phyloP scores from a whole-genome alignment of 2,888 invertebrate genomes.

The Drosophila borborema region DNA sequence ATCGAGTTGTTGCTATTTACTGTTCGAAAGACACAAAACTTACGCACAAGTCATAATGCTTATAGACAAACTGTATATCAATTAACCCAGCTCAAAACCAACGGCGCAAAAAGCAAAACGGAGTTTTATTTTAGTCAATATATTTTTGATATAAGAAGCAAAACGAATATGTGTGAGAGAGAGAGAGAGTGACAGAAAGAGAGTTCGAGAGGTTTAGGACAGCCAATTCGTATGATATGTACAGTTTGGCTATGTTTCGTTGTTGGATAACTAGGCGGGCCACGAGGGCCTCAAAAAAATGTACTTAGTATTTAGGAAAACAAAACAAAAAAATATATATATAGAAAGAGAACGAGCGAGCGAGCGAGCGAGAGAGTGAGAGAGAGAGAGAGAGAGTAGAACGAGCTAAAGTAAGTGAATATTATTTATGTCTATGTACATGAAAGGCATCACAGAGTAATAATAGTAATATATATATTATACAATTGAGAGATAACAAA shows the following conservation, averaged over 20 bases:
- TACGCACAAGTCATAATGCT: constrained; percentile 20
- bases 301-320: constrained; percentile 29
- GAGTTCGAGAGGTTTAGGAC: constrained; percentile 18
- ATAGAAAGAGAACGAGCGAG: constrained; percentile 8
- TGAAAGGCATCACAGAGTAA: constrained; percentile 63
- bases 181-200: constrained; percentile 17
- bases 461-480: constrained; percentile 49
- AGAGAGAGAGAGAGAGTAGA: constrained; percentile 26
- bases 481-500: constrained; percentile 49
- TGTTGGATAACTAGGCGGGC: constrained; percentile 33
- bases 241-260: constrained; percentile 42
- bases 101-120: constrained; percentile 76
- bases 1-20: constrained; percentile 15
- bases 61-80: constrained; percentile 21
- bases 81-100: constrained; percentile 83
- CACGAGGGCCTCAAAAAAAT: constrained; percentile 28
- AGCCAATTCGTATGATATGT: constrained; percentile 42
- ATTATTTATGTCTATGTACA: constrained; percentile 62
- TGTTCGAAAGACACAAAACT: constrained; percentile 45
- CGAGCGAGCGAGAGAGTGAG: constrained; percentile 12
- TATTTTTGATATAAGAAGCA: constrained; percentile 18
- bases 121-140: constrained; percentile 13
- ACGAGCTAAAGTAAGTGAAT: constrained; percentile 40
- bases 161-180: constrained; percentile 33
- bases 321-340: constrained; percentile 25